A percentile compares a stretch with the other conserved stretches of the same genome.
Conservation (phyloP, 2,888 invertebrate species). For the Harpagoxenus sublaevis region DNA sequence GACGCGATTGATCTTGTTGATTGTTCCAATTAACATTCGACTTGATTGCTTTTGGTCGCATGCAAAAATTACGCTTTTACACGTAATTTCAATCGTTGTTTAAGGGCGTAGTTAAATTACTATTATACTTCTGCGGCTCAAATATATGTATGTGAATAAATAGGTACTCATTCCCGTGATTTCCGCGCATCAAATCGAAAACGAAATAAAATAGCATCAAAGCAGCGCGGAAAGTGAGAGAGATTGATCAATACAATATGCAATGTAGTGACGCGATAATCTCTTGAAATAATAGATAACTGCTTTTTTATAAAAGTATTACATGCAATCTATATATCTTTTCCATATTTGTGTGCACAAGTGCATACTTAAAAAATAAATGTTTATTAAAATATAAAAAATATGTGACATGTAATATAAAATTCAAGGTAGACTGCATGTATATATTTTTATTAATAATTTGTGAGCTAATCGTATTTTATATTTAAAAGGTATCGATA, state of each 20-base stretch:
- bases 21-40: background rate
- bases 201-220: background rate
- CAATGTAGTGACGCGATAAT: constrained; percentile 1
- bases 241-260: background rate
- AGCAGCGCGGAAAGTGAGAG: background rate
- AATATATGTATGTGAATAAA: constrained; percentile 3
- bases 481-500: background rate
- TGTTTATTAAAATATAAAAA: background rate
- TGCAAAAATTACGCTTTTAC: constrained; percentile 5
- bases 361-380: background rate
- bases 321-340: background rate
- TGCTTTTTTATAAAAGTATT: background rate
- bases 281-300: background rate
- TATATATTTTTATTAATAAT: background rate
- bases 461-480: background rate
- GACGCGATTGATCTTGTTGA: background rate
- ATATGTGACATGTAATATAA: background rate
- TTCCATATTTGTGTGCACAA: background rate
- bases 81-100: constrained; percentile 14
- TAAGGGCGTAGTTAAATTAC: constrained; percentile 18
- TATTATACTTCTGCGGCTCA: background rate
- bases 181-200: constrained; percentile 8
- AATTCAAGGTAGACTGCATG: background rate
- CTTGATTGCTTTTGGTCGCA: background rate
- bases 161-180: background rate